These are phyloP conservation scores for Drosophila pallidifrons DNA, from an alignment of 1,140 invertebrate species.

Conservation along the genomic window DNA sequence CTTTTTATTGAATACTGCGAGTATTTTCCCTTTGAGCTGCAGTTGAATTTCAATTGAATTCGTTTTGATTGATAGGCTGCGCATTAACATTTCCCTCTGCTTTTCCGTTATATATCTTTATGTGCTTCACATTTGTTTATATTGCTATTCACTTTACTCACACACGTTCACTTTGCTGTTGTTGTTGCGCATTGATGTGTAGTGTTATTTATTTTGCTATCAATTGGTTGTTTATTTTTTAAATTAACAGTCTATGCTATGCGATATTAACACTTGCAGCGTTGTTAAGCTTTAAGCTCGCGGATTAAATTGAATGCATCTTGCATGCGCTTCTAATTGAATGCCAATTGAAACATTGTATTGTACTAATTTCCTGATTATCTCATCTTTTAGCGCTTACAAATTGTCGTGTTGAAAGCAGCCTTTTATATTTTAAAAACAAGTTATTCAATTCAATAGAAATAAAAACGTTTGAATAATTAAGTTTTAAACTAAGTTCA, in stretches of 20 bases:
- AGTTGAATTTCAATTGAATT: conserved; percentile 62
- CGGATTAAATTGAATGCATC: neutral
- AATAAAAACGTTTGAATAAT: no score
- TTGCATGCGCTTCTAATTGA: neutral
- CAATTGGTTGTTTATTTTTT: conserved; percentile 59
- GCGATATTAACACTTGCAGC: neutral
- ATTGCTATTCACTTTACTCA: conserved; percentile 35
- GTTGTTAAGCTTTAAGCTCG: neutral
- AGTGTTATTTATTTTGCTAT: conserved; percentile 65
- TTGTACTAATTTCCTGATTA: neutral
- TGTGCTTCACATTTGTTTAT: conserved; percentile 47
- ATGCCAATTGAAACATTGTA: neutral
- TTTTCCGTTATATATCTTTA: conserved; percentile 42
- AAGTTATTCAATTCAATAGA: no score
- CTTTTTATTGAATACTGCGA: neutral
- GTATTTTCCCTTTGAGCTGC: conserved; percentile 47
- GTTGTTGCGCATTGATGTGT: conserved; percentile 38
- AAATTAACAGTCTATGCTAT: conserved; percentile 35
- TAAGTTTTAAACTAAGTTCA: no score
- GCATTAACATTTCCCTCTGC: conserved; percentile 62
- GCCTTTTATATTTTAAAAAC: no score
- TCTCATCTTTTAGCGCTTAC: neutral
- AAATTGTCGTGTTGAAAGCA: no score
- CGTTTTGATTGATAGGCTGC: conserved; percentile 66
- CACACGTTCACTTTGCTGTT: neutral